A percentile compares a stretch with the other conserved stretches of the same genome.
These are phyloP conservation scores for Athene noctua DNA, from an alignment of 2,113 vertebrate species.

Conservation along the genomic window DNA sequence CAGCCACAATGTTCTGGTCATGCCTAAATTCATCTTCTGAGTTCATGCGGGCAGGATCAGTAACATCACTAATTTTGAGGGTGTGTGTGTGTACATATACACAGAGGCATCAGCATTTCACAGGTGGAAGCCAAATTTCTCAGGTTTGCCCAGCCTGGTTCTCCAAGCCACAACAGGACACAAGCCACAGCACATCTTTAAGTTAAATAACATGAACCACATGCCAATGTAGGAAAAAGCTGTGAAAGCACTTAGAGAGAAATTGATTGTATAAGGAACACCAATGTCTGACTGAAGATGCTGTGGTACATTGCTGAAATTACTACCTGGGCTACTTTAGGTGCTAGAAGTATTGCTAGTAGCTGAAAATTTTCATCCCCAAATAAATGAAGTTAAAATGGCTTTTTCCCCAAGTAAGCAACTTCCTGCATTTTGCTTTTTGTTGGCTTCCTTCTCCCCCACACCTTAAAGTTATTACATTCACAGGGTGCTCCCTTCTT, in stretches of 20 bases:
- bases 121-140: neutral
- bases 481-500: neutral
- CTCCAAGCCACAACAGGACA: neutral
- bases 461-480: neutral
- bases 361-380: neutral
- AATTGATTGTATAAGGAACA: neutral
- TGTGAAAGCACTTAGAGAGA: neutral
- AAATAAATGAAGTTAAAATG: neutral
- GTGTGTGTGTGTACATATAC: too few relatives aligned
- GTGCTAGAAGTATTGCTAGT: neutral
- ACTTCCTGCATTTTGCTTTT: neutral
- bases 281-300: neutral
- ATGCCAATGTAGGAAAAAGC: neutral
- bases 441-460: neutral
- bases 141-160: neutral
- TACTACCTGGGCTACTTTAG: neutral
- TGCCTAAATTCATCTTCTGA: neutral
- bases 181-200: neutral
- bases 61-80: neutral
- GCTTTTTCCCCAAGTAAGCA: neutral
- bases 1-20: neutral
- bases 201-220: neutral
- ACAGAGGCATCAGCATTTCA: neutral
- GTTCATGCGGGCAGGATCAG: rapidly evolving
- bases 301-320: neutral